Base-by-base conservation (phyloP, 2,113 vertebrate genomes). In the Eurypyga helias region DNA sequence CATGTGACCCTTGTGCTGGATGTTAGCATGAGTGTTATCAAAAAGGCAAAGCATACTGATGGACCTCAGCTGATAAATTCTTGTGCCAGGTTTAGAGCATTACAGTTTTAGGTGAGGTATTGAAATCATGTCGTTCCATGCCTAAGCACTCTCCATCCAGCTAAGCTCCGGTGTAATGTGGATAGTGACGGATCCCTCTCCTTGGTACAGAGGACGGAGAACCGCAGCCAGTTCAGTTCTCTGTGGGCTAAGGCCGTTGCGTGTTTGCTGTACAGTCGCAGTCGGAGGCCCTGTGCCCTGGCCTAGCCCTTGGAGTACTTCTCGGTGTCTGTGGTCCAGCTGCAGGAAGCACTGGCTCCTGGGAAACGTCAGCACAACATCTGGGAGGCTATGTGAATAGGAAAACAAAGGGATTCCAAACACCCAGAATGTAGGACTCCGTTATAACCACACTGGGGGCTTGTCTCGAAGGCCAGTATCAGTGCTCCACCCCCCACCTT, bases 41-140 rank as follows among this genome's bases (percentile, higher is more conserved):
- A 92, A 98, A 98, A 95, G 96, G 96, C 97, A 87, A 96, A 97
- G 89, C 97, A 97, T 97, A 97, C 91, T 86, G 93, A 96, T 97
- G 97, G 97, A 98, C 97, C 98, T 97, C 80, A 94, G 88, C 87
- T 93, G 80, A 94, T 79, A 90, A 87, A 65, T 89, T 75, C 83
- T 57, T 87, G 28, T 79, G 77, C 58, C 17, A 52, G 36, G 36
- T 97, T 89, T 65, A n/a, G 28, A 84, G 28, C 57, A 23, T 19
- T 78, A 61, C 89, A 76, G 55, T 64, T 94, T 86, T 51, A 84
- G 79, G 49, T 69, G 70, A 87, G 57, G 54, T 89, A 79, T 69
- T 69, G 58, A 67, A 95, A 87, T 75, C 26, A 21, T 78, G 70
- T n/a, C 29, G 48, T 82, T 92, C 49, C 13, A 33, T 55, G 69